phyloP scores from a whole-genome alignment of 2,888 invertebrate genomes.

The Stramonita haemastoma region DNA sequence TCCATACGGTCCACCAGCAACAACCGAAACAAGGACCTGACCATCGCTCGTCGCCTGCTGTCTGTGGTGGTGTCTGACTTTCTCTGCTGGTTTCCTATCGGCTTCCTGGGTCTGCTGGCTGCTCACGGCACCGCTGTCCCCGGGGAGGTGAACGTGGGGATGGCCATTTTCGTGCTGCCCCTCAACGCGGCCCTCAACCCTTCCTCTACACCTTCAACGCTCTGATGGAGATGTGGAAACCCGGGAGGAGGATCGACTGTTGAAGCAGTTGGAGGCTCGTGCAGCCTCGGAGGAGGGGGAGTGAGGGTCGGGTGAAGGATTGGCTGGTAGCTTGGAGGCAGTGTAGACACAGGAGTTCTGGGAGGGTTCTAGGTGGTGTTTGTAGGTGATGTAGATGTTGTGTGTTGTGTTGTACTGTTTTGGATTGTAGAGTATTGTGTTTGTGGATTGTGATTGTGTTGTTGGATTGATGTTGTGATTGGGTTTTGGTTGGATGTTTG shows the following conservation, averaged over 20 bases:
- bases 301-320: not conserved
- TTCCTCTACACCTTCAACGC: slow-evolving; percentile 24
- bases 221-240: slow-evolving; percentile 11
- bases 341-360: too few species aligned
- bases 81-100: slow-evolving; percentile 50
- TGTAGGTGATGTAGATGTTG: too few species aligned
- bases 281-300: slow-evolving; percentile 79
- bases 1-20: not conserved
- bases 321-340: too few species aligned
- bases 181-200: slow-evolving; percentile 28
- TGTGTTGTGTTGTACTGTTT: too few species aligned
- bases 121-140: slow-evolving; percentile 38
- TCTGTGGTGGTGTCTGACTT: slow-evolving; percentile 45
- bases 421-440: too few species aligned
- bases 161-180: slow-evolving; percentile 31
- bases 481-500: too few species aligned
- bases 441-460: too few species aligned
- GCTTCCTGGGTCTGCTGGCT: slow-evolving; percentile 43
- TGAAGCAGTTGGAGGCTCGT: slow-evolving; percentile 13
- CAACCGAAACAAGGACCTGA: slow-evolving; percentile 38
- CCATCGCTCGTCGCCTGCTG: slow-evolving; percentile 44
- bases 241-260: slow-evolving; percentile 10
- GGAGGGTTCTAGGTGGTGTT: too few species aligned
- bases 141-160: slow-evolving; percentile 28
- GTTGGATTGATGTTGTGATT: too few species aligned